These are phyloP conservation scores for Stigmatopora nigra DNA, from an alignment of 2,113 vertebrate species.

Conservation along the genomic window DNA sequence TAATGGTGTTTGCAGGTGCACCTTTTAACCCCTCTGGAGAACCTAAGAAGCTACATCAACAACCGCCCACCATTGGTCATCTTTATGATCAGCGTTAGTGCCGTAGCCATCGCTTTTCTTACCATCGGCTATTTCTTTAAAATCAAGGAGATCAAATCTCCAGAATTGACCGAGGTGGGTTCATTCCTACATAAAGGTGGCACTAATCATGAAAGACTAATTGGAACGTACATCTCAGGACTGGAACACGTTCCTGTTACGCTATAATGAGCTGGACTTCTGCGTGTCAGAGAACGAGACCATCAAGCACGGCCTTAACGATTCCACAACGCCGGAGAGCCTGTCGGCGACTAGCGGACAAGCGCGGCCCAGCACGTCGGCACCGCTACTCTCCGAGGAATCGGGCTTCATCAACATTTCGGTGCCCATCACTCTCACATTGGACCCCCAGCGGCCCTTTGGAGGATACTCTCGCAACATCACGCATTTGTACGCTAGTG, in stretches of 20 bases:
- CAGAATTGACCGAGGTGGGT: conserved; percentile 88
- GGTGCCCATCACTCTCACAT: conserved; percentile 86
- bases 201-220: neutral
- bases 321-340: conserved; percentile 84
- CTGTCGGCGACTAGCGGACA: conserved; percentile 82
- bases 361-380: conserved; percentile 80
- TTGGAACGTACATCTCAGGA: conserved; percentile 68
- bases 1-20: conserved; percentile 60
- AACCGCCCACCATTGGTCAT: conserved; percentile 94
- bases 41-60: conserved; percentile 87
- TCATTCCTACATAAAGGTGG: neutral
- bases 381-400: conserved; percentile 82
- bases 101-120: conserved; percentile 94
- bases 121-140: conserved; percentile 98
- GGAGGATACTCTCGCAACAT: conserved; percentile 93
- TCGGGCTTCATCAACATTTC: conserved; percentile 89
- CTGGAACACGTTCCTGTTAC: conserved; percentile 95
- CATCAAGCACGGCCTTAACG: conserved; percentile 88
- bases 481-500: conserved; percentile 85
- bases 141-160: conserved; percentile 98
- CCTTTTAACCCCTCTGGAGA: conserved; percentile 86
- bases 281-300: conserved; percentile 98
- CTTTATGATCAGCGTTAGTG: conserved; percentile 96
- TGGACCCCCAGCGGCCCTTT: conserved; percentile 87
- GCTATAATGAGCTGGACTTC: conserved; percentile 93